Evolutionary conservation across 1,140 invertebrate genomes (phyloP).

Genomic region (Halyomorpha halys): DNA sequence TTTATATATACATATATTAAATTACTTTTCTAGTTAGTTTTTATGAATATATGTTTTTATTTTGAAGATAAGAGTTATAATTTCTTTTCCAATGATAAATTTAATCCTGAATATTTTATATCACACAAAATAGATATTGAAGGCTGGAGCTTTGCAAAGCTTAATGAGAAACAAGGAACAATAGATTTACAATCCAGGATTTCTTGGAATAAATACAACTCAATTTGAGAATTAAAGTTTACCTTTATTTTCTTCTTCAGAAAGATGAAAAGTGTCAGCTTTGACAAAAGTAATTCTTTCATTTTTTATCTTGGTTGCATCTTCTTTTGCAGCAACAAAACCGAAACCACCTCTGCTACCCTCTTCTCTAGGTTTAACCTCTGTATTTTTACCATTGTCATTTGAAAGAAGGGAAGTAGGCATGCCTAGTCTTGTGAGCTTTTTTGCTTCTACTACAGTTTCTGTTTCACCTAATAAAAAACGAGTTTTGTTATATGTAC

Average conservation of each 20-base stretch:
- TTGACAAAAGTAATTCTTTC: slow-evolving; percentile 37
- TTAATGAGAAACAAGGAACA: no score
- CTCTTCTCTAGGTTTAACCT: neutral
- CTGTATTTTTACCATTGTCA: neutral
- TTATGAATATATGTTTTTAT: no score
- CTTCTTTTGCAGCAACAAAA: slow-evolving; percentile 28
- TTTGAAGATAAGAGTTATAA: no score
- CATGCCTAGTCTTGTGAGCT: neutral
- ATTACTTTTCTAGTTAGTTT: no score
- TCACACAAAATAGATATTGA: no score
- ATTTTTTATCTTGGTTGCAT: slow-evolving; percentile 30
- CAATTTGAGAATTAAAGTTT: neutral
- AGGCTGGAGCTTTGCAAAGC: no score
- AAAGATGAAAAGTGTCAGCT: slow-evolving; percentile 34
- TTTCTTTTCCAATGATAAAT: no score
- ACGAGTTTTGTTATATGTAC: no score
- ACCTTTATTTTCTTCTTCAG: slow-evolving; percentile 16
- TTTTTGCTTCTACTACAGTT: neutral
- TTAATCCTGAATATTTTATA: no score
- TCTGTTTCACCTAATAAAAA: neutral
- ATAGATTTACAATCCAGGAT: no score
- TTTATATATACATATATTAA: no score
- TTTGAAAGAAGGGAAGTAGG: neutral
- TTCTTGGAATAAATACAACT: no score
- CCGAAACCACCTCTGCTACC: slow-evolving; percentile 28